These are phyloP conservation scores for Rhadinocentrus ornatus DNA, from an alignment of 2,797 vertebrate genomes.

Conservation along the genomic window DNA sequence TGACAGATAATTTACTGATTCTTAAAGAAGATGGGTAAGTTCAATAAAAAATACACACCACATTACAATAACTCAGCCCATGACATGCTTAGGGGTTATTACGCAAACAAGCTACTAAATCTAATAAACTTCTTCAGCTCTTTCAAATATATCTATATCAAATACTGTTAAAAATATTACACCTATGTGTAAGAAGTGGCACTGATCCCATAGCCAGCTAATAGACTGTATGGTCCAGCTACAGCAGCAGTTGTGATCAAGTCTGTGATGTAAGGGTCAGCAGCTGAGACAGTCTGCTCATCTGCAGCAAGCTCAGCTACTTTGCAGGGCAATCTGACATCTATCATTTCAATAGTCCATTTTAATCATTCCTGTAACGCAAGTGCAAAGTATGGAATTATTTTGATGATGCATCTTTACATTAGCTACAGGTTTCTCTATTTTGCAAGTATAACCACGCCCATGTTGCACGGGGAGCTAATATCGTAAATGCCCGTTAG, in stretches of 20 bases:
- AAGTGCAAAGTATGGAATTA: not conserved
- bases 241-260: conserved; percentile 29
- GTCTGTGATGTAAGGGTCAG: conserved; percentile 59
- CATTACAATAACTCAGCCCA: not conserved
- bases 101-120: not conserved
- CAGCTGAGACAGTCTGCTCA: conserved; percentile 48
- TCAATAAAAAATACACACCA: not conserved
- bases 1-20: not conserved
- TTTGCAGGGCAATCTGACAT: conserved; percentile 7
- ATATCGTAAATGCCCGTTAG: conserved; percentile 5
- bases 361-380: conserved; percentile 1
- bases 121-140: not conserved
- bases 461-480: conserved; percentile 63
- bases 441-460: conserved; percentile 67
- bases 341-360: not conserved
- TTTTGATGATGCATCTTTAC: not conserved
- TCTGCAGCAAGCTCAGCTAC: conserved; percentile 37
- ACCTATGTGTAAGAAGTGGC: not conserved
- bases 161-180: not conserved
- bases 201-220: too few species aligned
- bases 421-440: not conserved
- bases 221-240: too few species aligned
- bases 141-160: not conserved
- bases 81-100: not conserved
- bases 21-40: not conserved